Base-by-base conservation (phyloP, 1,140 invertebrate species). In the Portunus trituberculatus region DNA sequence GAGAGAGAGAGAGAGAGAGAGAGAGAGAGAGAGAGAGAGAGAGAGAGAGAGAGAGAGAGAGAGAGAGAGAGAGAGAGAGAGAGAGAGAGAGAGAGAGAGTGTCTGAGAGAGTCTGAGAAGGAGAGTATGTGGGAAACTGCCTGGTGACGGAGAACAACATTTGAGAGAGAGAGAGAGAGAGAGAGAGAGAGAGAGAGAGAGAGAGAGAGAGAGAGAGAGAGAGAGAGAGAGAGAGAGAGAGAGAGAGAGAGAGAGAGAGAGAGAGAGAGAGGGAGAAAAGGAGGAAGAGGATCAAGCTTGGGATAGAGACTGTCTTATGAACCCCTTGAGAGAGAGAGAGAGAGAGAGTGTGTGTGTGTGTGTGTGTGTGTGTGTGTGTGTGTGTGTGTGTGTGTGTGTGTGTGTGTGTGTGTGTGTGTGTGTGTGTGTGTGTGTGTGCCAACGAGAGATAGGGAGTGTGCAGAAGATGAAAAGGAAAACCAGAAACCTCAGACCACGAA, bases 151-250 rank as follows among this genome's bases (percentile, higher is more conserved):
- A 10, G 20, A 76, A 20, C 20, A 12, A 76, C 20, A 25, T 20
- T 7, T n/a, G 16, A 8, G 25, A 76, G 8, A 76, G 67, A 76
- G 67, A 76, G 86, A 6, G 39, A 59, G 52, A 16, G 52, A 14
- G 39, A 90, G 4, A 90, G 45, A 90, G 28, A 32, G 32, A n/a
- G 45, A 48, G 12, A 90, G 45, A 90, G 88, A 76, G 67, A 76
- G 67, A 76, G 67, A 76, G 67, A 76, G 67, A 76, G 67, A 76
- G 86, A 88, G 39, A 89, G 32, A 89, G 31, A 89, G 87, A 45
- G n/a, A 89, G n/a, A 89, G n/a, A 89, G 87, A 90, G 16, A 90
- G 45, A 90, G 28, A 32, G 32, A n/a, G 45, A 48, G 12, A 90
- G 45, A 90, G 88, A 90, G 25, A 90, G n/a, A 90, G 8, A 90